Conservation (phyloP, 2,888 invertebrate species). For the Erannis defoliaria region DNA sequence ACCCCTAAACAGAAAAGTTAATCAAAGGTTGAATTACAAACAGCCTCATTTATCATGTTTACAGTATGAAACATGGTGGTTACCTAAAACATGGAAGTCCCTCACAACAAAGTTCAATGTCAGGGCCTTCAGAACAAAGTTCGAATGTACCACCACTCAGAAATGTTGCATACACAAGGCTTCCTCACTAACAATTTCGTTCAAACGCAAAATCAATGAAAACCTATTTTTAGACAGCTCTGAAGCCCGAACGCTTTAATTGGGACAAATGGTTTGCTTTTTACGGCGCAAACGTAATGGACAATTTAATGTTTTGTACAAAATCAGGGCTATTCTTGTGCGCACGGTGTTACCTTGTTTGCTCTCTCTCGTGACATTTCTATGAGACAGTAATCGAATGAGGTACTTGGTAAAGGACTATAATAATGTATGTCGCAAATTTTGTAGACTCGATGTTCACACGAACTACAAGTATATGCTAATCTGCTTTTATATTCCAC, state of each 20-base stretch:
- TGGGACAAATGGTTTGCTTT: constrained; percentile 19
- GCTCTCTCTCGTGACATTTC: background rate
- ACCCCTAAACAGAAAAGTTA: background rate
- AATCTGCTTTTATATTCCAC: constrained; percentile 65
- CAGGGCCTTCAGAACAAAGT: constrained; percentile 3
- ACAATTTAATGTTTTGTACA: background rate
- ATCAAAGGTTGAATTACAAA: background rate
- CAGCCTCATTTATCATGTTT: background rate
- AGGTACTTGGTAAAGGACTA: too few species aligned
- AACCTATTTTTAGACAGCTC: constrained; percentile 20
- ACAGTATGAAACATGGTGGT: background rate
- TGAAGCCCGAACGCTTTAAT: constrained; percentile 18
- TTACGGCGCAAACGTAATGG: constrained; percentile 3
- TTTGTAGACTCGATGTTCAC: constrained; percentile 59
- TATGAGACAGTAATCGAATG: background rate
- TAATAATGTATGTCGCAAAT: constrained; percentile 56
- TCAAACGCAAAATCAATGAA: constrained; percentile 16
- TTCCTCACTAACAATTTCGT: constrained; percentile 17
- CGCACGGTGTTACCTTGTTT: background rate
- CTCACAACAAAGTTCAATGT: constrained; percentile 16
- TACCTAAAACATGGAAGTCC: background rate
- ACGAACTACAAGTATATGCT: constrained; percentile 61
- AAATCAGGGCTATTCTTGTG: background rate
- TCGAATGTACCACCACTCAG: background rate
- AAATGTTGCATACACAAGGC: constrained; percentile 12